Conservation (phyloP, 2,888 invertebrate genomes). For the Protodeltote pygarga region DNA sequence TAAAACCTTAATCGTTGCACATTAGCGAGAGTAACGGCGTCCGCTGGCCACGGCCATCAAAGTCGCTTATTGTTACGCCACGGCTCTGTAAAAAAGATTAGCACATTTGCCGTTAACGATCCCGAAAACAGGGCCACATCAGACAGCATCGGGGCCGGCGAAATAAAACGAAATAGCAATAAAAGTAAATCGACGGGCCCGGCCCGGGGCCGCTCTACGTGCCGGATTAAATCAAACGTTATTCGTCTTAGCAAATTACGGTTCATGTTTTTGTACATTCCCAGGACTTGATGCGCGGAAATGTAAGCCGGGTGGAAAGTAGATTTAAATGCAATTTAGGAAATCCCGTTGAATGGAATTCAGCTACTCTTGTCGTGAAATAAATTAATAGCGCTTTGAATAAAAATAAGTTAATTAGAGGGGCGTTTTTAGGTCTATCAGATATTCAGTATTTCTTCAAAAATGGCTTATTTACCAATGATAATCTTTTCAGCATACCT, state of each 20-base stretch:
- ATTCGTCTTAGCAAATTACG: constrained; percentile 85
- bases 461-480: no score
- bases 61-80: constrained; percentile 73
- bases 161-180: constrained; percentile 85
- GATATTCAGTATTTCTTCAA: no score
- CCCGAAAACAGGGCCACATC: constrained; percentile 82
- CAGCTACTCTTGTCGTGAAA: constrained; percentile 40
- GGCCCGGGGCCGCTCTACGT: constrained; percentile 71
- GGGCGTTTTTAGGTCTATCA: constrained; percentile 7
- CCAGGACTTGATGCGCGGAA: constrained; percentile 70
- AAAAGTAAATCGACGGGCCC: constrained; percentile 83
- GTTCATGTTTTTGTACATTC: constrained; percentile 78
- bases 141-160: constrained; percentile 68
- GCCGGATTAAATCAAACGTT: constrained; percentile 85
- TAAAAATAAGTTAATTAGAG: constrained; percentile 20
- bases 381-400: constrained; percentile 25
- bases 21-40: constrained; percentile 72
- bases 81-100: constrained; percentile 82
- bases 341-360: constrained; percentile 58
- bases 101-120: constrained; percentile 84
- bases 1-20: constrained; percentile 70
- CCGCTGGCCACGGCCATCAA: constrained; percentile 66
- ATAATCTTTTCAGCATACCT: no score
- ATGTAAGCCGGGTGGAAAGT: constrained; percentile 68
- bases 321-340: constrained; percentile 70